Conservation (phyloP, 2,797 vertebrate genomes). For the Neosalanx taihuensis region DNA sequence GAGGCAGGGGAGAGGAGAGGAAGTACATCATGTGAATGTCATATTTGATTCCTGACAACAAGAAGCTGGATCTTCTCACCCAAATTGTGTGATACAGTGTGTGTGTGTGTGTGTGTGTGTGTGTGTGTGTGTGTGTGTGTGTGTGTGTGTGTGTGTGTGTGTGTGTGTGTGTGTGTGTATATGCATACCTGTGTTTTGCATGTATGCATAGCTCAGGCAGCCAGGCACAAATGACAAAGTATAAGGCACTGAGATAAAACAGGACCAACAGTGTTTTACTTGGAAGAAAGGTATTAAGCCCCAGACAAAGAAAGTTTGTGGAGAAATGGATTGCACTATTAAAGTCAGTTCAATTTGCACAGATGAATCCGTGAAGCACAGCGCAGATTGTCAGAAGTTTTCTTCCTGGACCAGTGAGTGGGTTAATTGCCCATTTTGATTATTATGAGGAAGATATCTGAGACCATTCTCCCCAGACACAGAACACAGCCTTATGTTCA, state of each 20-base stretch:
- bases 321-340: slow-evolving; percentile 68
- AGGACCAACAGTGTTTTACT: slow-evolving; percentile 56
- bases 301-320: slow-evolving; percentile 69
- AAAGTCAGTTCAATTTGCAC: slow-evolving; percentile 71
- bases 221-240: slow-evolving; percentile 11
- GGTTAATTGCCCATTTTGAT: slow-evolving; percentile 74
- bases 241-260: slow-evolving; percentile 29
- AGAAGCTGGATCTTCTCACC: slow-evolving; percentile 48
- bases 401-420: slow-evolving; percentile 60
- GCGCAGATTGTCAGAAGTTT: slow-evolving; percentile 52
- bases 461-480: slow-evolving; percentile 60
- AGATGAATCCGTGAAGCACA: slow-evolving; percentile 72
- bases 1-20: slow-evolving; percentile 28
- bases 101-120: slow-evolving; percentile 14
- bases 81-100: slow-evolving; percentile 53
- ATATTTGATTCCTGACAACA: slow-evolving; percentile 52
- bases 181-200: neutral
- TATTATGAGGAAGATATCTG: slow-evolving; percentile 66
- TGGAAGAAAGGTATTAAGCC: slow-evolving; percentile 55
- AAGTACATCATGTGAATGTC: slow-evolving; percentile 55
- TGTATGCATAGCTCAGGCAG: slow-evolving; percentile 30
- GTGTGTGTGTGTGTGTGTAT: neutral
- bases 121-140: neutral
- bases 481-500: slow-evolving; percentile 53
- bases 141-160: neutral